Conservation (phyloP, 1,140 invertebrate species). For the Pseudoatta argentina region DNA sequence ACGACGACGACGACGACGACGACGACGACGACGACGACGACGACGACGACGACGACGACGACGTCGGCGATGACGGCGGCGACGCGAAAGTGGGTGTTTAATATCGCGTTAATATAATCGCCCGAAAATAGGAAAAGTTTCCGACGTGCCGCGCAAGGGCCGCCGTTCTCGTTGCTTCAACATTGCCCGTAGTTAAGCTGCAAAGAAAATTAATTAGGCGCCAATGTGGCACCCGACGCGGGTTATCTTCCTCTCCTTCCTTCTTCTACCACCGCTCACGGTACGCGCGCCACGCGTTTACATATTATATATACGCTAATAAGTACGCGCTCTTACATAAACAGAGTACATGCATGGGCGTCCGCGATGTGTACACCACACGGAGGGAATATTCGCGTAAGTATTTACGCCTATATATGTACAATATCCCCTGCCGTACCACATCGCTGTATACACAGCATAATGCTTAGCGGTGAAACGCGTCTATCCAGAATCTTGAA, state of each 20-base stretch:
- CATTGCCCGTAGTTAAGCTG: slow-evolving; percentile 68
- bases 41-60: not conserved
- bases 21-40: not conserved
- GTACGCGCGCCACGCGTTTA: slow-evolving; percentile 1
- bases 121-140: slow-evolving; percentile 71
- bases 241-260: slow-evolving; percentile 28
- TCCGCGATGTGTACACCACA: not conserved
- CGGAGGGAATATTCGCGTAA: slow-evolving; percentile 46
- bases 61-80: slow-evolving; percentile 2
- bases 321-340: not conserved
- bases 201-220: slow-evolving; percentile 75
- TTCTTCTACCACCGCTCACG: not conserved
- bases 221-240: slow-evolving; percentile 34
- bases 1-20: not conserved
- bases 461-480: slow-evolving; percentile 66
- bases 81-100: slow-evolving; percentile 57
- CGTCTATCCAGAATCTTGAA: slow-evolving; percentile 77
- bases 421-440: slow-evolving; percentile 28
- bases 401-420: slow-evolving; percentile 55
- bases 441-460: slow-evolving; percentile 36
- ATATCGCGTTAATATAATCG: slow-evolving; percentile 68
- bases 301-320: slow-evolving; percentile 4
- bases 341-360: not conserved
- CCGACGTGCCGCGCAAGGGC: slow-evolving; percentile 60
- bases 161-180: slow-evolving; percentile 59